Base-by-base conservation (phyloP, 2,888 invertebrate species). In the Prionchulus punctatus region DNA sequence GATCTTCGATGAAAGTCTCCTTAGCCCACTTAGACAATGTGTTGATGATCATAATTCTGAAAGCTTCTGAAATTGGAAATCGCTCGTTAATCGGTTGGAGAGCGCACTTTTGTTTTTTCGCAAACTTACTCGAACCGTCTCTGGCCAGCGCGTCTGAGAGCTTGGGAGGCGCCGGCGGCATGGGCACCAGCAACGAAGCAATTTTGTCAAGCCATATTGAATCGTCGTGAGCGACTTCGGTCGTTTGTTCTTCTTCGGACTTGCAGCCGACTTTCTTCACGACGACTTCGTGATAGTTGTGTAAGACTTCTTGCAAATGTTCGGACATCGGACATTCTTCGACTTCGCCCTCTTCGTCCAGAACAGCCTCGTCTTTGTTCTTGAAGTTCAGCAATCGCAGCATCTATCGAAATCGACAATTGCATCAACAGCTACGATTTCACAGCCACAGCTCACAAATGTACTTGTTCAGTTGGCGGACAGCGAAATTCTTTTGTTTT, bases 401-500 rank as follows among this genome's bases (percentile, higher is more conserved):
- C 68, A 68, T 68, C 60, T 62, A 31, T 51, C n/a, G n/a, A n/a
- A n/a, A n/a, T n/a, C n/a, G n/a, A n/a, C n/a, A n/a, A n/a, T n/a
- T n/a, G n/a, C n/a, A n/a, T n/a, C n/a, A n/a, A n/a, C n/a, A n/a
- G n/a, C n/a, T n/a, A n/a, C n/a, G n/a, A n/a, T n/a, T n/a, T n/a
- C n/a, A n/a, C n/a, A n/a, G n/a, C n/a, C n/a, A n/a, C n/a, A n/a
- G n/a, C n/a, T n/a, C n/a, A n/a, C n/a, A n/a, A n/a, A n/a, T n/a
- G n/a, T 61, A 78, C 78, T 72, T 98, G 98, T 72, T 98, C 96
- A 50, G 88, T 80, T 0, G 99, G 98, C 0, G 98, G 94, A 77
- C 98, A 99, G 58, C 99, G 82, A 78, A 91, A 99, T 71, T 99
- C 99, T 66, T 86, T 84, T 0, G 98, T 99, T 74, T 91, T 92